phyloP scores from a whole-genome alignment of 2,797 vertebrate species.

The Propithecus deckenii region DNA sequence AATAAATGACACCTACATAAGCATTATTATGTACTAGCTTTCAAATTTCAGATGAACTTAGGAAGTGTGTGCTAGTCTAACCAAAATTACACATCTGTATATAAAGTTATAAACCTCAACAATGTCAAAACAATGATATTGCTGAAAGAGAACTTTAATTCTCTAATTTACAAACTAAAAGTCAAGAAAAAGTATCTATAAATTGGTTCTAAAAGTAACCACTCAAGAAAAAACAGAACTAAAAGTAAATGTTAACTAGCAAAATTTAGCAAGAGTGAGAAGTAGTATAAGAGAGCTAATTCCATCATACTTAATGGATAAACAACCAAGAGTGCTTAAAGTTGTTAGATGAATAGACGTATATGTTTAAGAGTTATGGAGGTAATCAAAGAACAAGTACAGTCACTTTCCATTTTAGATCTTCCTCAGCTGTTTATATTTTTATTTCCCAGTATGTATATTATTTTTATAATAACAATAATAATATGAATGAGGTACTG shows the following conservation, averaged over 20 bases:
- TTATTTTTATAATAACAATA: background rate
- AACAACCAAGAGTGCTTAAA: background rate
- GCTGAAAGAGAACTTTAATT: background rate
- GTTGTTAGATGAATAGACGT: background rate
- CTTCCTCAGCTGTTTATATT: background rate
- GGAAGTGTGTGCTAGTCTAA: accelerated
- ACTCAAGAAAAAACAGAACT: background rate
- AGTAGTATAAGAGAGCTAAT: background rate
- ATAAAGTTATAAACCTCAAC: background rate
- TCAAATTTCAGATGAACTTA: background rate
- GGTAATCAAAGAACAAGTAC: background rate
- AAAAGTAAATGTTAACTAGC: background rate
- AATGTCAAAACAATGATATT: background rate
- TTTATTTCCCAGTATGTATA: background rate
- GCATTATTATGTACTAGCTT: background rate
- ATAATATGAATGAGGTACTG: background rate
- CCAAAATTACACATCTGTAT: background rate
- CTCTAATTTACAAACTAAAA: background rate
- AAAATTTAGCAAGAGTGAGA: background rate
- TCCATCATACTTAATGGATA: background rate
- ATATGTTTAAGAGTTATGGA: background rate
- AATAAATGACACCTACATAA: background rate
- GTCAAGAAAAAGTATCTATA: background rate
- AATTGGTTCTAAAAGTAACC: background rate
- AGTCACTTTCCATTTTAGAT: background rate